Conservation (phyloP, 2,888 invertebrate species). For the Psylliodes chrysocephalus region DNA sequence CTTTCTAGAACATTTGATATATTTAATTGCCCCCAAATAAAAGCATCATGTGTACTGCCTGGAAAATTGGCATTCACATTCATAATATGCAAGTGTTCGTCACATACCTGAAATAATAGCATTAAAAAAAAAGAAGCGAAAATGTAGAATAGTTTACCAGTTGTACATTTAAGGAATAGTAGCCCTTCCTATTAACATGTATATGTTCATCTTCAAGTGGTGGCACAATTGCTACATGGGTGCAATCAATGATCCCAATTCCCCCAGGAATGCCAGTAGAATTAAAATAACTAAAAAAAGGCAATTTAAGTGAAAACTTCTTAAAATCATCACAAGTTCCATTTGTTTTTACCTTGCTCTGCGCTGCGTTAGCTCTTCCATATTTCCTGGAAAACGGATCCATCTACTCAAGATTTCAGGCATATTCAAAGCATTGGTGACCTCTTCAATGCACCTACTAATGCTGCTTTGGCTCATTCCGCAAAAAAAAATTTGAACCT, state of each 20-base stretch:
- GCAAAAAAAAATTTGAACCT: conserved; percentile 7
- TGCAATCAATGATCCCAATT: conserved; percentile 8
- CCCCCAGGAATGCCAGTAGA: conserved; percentile 6
- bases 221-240: not conserved
- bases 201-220: not conserved
- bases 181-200: too few species aligned
- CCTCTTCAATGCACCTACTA: conserved; percentile 5
- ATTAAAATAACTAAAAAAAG: conserved; percentile 1
- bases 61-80: too few species aligned
- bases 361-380: not conserved
- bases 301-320: not conserved
- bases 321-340: not conserved
- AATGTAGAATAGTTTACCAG: not conserved
- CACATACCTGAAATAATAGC: conserved; percentile 2
- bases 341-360: not conserved
- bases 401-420: conserved; percentile 16
- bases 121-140: conserved; percentile 4
- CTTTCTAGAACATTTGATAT: not conserved
- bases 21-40: not conserved
- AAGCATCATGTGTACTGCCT: too few species aligned
- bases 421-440: conserved; percentile 13
- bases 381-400: not conserved
- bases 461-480: conserved; percentile 6
- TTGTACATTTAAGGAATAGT: conserved; percentile 8
- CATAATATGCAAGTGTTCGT: not conserved